Percentiles rank a stretch among this genome's conserved stretches.
Conservation (phyloP, 2,888 invertebrate genomes). For the Druceiella hillmani region DNA sequence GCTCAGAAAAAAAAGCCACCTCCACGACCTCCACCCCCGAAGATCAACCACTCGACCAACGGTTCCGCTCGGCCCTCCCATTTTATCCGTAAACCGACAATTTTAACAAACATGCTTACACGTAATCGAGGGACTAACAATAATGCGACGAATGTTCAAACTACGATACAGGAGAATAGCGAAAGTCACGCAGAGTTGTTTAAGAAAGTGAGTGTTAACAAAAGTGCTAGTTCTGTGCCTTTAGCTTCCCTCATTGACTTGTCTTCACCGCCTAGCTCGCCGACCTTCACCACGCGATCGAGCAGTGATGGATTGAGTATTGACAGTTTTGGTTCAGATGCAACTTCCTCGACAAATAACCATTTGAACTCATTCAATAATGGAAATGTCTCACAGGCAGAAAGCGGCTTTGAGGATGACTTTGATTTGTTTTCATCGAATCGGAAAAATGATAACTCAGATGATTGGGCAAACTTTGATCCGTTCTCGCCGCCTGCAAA, state of each 20-base stretch:
- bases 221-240: slow-evolving; percentile 40
- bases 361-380: slow-evolving; percentile 48
- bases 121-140: slow-evolving; percentile 30
- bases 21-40: slow-evolving; percentile 67
- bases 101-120: slow-evolving; percentile 38
- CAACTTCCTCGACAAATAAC: slow-evolving; percentile 53
- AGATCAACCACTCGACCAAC: slow-evolving; percentile 39
- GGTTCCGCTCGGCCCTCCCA: slow-evolving; percentile 47
- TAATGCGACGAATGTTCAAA: slow-evolving; percentile 15
- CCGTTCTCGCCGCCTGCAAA: slow-evolving; percentile 51
- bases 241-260: slow-evolving; percentile 62
- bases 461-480: slow-evolving; percentile 51
- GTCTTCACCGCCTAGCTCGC: slow-evolving; percentile 68
- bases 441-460: slow-evolving; percentile 43
- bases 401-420: slow-evolving; percentile 81
- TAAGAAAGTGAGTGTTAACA: slow-evolving; percentile 36
- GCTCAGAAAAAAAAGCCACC: slow-evolving; percentile 64
- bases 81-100: slow-evolving; percentile 48
- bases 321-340: slow-evolving; percentile 71
- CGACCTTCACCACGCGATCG: slow-evolving; percentile 67
- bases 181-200: slow-evolving; percentile 28
- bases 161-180: slow-evolving; percentile 23
- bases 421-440: slow-evolving; percentile 61
- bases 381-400: slow-evolving; percentile 65
- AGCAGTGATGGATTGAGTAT: slow-evolving; percentile 71